Conservation (phyloP, 1,140 invertebrate species). For the Zelostemma sp. region DNA sequence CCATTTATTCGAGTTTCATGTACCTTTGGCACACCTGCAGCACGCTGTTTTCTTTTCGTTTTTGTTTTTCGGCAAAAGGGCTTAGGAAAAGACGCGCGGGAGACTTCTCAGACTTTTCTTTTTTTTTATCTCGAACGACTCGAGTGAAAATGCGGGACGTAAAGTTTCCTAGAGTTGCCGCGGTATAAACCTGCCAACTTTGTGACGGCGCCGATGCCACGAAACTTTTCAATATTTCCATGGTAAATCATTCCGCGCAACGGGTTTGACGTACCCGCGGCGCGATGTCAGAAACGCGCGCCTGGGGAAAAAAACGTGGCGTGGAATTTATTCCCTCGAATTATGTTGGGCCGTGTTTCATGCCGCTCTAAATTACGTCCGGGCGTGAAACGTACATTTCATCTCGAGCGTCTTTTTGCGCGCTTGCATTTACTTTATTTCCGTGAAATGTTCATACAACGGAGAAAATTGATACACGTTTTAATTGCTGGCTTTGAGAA, state of each 20-base stretch:
- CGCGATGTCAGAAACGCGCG: conserved; percentile 2
- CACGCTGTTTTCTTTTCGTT: conserved; percentile 9
- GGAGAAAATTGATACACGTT: too few species aligned
- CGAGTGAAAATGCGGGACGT: conserved; percentile 21
- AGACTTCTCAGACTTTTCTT: conserved; percentile 31
- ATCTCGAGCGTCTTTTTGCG: background rate
- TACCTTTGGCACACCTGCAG: conserved; percentile 14
- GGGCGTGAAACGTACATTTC: background rate
- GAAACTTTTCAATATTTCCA: conserved; percentile 46
- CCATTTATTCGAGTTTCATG: conserved; percentile 21
- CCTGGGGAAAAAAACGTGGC: background rate
- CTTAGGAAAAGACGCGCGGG: conserved; percentile 10
- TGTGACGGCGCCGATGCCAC: conserved; percentile 24
- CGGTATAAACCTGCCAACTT: conserved; percentile 44
- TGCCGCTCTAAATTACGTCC: background rate
- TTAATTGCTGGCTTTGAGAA: too few species aligned
- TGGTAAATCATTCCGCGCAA: conserved; percentile 32
- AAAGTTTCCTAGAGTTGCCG: conserved; percentile 38
- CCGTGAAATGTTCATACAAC: too few species aligned
- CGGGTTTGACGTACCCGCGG: conserved; percentile 23
- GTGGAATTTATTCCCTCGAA: background rate
- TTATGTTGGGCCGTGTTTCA: background rate
- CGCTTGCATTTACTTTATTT: background rate
- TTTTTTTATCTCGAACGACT: conserved; percentile 14
- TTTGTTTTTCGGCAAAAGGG: background rate